phyloP scores from a whole-genome alignment of 1,140 invertebrate species.

The Drosophila malerkotliana region DNA sequence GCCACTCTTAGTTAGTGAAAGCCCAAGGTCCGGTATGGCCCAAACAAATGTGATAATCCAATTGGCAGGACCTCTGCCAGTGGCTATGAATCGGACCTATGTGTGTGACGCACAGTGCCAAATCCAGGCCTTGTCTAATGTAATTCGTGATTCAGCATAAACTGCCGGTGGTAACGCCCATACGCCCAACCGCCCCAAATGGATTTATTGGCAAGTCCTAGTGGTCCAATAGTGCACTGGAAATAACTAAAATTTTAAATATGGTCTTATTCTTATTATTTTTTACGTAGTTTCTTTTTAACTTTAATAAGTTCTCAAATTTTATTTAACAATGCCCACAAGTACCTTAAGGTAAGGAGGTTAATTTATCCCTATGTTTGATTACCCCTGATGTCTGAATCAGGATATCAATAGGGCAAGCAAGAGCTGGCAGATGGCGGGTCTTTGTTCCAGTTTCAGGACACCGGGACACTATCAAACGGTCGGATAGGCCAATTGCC shows the following conservation, averaged over 20 bases:
- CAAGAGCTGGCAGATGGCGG: constrained; percentile 18
- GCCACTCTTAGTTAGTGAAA: not conserved
- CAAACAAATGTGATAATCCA: constrained; percentile 69
- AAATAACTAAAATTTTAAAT: not conserved
- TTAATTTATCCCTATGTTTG: too few relatives aligned
- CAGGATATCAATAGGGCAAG: constrained; percentile 2
- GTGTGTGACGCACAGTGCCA: constrained; percentile 18
- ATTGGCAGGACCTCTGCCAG: constrained; percentile 56
- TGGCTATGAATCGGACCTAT: not conserved
- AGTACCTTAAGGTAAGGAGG: too few relatives aligned
- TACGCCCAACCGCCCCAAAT: constrained; percentile 2
- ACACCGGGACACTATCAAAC: constrained; percentile 70
- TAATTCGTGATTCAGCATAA: constrained; percentile 82
- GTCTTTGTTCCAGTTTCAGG: constrained; percentile 25
- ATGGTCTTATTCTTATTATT: too few relatives aligned
- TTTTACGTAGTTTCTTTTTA: too few relatives aligned
- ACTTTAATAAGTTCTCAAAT: too few relatives aligned
- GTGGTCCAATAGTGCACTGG: constrained; percentile 17
- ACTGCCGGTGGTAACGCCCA: constrained; percentile 46
- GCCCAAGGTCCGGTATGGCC: constrained; percentile 1
- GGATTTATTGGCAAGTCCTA: constrained; percentile 65
- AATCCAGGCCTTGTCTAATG: constrained; percentile 68
- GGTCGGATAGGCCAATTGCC: constrained; percentile 80
- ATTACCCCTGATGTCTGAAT: not conserved
- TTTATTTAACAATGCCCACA: too few relatives aligned